phyloP scores from a whole-genome alignment of 2,113 vertebrate genomes.

The Festucalex cinctus region DNA sequence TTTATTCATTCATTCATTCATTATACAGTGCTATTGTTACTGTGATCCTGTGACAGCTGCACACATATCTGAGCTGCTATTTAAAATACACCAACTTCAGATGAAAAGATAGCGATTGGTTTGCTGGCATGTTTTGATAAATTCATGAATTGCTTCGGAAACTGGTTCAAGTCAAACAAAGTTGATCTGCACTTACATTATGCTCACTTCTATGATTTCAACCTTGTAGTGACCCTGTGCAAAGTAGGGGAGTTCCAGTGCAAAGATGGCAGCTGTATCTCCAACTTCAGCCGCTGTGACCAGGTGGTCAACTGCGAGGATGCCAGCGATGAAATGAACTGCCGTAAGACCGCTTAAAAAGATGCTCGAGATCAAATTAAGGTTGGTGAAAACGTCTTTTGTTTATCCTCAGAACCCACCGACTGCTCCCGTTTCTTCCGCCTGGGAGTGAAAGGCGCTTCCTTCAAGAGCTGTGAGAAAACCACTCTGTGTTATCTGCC shows the following conservation, averaged over 20 bases:
- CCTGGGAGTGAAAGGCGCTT: constrained; percentile 86
- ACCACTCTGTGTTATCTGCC: constrained; percentile 88
- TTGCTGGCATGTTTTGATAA: too few species aligned
- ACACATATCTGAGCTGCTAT: too few species aligned
- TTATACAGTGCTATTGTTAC: not conserved
- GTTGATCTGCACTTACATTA: not conserved
- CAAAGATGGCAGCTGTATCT: constrained; percentile 83
- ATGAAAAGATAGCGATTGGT: too few species aligned
- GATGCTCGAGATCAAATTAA: not conserved
- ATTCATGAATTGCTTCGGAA: not conserved
- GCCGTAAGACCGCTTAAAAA: constrained; percentile 77
- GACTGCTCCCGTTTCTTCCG: constrained; percentile 96
- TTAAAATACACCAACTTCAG: not conserved
- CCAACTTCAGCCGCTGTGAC: constrained; percentile 92
- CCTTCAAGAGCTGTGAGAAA: constrained; percentile 88
- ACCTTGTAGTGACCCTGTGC: constrained; percentile 80
- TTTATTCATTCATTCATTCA: not conserved
- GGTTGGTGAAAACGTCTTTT: not conserved
- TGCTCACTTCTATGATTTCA: not conserved
- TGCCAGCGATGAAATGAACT: constrained; percentile 92
- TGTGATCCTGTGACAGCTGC: not conserved
- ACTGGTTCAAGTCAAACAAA: not conserved
- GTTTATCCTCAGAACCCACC: constrained; percentile 73
- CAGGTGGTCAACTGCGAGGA: constrained; percentile 92
- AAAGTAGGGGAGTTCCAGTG: constrained; percentile 84